Base-by-base conservation (phyloP, 2,113 vertebrate species). In the Ellobius talpinus region DNA sequence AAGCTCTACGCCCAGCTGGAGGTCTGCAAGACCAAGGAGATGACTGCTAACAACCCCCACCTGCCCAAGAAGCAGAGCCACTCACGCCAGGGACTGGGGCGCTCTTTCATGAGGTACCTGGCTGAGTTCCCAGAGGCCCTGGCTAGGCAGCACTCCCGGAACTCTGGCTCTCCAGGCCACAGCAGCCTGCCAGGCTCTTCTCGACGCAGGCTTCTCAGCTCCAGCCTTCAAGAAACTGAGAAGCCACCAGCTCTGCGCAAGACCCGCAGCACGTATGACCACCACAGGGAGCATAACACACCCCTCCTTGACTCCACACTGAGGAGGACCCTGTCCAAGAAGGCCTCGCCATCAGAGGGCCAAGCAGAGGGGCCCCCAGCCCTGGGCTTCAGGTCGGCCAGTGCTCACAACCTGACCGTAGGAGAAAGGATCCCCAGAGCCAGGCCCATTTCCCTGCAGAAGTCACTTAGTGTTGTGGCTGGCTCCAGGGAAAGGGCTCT, bases 1-100 rank as follows among this genome's bases (percentile, higher is more conserved):
- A 99, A 99, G 98, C 99, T 99, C 85, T 99, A 99, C 90, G 92
- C 98, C 66, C 99, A 99, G 98, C 98, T 99, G 90, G 99, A 99
- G 98, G 98, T 99, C 91, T 98, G 99, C 96, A 99, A 99, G 98
- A 99, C 99, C 29, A 99, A 99, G 97, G 99, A 99, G 98, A 99
- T 99, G 99, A 97, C 98, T 0, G 96, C 98, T 86, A 99, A 99
- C 98, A 99, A 99, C 98, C 99, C 99, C 12, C 99, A 99, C 97
- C 98, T 99, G 87, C 98, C 98, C 90, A 99, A 99, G 98, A 99
- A 99, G 97, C 98, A 98, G 65, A 97, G 98, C 94, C 97, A 98
- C 92, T 99, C 99, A 55, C 98, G 98, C 24, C 98, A 98, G 91
- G 95, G 99, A 7, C 96, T 99, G 76, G 97, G 99, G 7, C 99